Conservation (phyloP, 92 coral and sea anemone genomes). For the Galaxea fascicularis region DNA sequence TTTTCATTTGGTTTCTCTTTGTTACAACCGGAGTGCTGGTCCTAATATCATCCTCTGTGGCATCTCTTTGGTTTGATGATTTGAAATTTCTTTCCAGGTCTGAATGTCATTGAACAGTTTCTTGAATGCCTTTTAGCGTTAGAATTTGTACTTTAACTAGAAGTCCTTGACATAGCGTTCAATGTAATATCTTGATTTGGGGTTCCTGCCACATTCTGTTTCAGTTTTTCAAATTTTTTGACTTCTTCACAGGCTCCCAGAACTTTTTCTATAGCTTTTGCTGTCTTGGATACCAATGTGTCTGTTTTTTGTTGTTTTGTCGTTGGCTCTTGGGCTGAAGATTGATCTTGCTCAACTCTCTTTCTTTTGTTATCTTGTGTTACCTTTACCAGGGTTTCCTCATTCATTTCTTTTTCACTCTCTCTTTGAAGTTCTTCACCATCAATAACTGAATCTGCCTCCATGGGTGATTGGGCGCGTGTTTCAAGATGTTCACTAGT, state of each 20-base stretch:
- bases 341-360: conserved; percentile 15
- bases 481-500: background rate
- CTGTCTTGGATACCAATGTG: too few relatives aligned
- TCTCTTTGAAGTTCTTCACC: background rate
- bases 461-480: background rate
- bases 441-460: conserved; percentile 5
- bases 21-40: background rate
- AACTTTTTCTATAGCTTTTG: too few relatives aligned
- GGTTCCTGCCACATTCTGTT: too few relatives aligned
- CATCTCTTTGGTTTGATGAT: too few relatives aligned
- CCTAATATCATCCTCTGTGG: too few relatives aligned
- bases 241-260: too few relatives aligned
- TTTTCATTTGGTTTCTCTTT: too few relatives aligned
- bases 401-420: conserved; percentile 4
- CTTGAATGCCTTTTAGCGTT: conserved; percentile 54
- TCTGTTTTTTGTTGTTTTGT: conserved; percentile 13
- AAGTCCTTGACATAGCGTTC: conserved; percentile 50
- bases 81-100: conserved; percentile 39
- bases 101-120: conserved; percentile 26
- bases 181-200: conserved; percentile 58
- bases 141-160: conserved; percentile 53
- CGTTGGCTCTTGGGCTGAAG: conserved; percentile 19
- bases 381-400: background rate
- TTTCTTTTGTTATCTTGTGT: background rate
- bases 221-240: too few relatives aligned